Percentiles rank a stretch among this genome's conserved stretches.
Evolutionary conservation across 2,113 vertebrate species (phyloP).

Genomic region (Cepphus grylle): DNA sequence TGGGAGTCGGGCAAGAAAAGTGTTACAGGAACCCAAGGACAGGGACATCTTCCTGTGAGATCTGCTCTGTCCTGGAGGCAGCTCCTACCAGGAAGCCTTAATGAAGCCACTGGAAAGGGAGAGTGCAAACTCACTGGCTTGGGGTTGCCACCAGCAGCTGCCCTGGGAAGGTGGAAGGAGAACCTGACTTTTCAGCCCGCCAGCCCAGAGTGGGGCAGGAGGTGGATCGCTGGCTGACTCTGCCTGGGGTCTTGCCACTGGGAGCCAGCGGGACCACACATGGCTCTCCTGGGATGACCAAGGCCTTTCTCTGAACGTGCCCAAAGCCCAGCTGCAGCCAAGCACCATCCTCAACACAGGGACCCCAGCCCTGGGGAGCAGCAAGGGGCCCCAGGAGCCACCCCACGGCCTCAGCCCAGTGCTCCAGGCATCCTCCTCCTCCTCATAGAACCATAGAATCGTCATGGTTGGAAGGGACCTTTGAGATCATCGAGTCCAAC

Average conservation of each 20-base stretch:
- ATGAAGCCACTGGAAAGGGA: background rate
- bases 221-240: background rate
- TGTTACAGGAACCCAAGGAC: background rate
- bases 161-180: background rate
- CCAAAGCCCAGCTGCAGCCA: background rate
- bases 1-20: background rate
- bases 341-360: background rate
- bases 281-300: background rate
- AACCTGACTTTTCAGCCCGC: fast-evolving
- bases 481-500: too few species aligned
- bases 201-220: background rate
- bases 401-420: background rate
- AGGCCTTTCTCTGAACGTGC: background rate
- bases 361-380: background rate
- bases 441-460: background rate
- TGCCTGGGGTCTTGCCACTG: background rate
- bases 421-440: background rate
- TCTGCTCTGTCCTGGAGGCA: background rate
- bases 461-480: too few species aligned
- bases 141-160: background rate
- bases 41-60: background rate
- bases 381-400: background rate
- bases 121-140: background rate
- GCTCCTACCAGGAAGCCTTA: background rate
- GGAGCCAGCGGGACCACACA: background rate